Evolutionary conservation across 2,797 vertebrate species (phyloP).

Genomic region (Oophaga sylvatica): DNA sequence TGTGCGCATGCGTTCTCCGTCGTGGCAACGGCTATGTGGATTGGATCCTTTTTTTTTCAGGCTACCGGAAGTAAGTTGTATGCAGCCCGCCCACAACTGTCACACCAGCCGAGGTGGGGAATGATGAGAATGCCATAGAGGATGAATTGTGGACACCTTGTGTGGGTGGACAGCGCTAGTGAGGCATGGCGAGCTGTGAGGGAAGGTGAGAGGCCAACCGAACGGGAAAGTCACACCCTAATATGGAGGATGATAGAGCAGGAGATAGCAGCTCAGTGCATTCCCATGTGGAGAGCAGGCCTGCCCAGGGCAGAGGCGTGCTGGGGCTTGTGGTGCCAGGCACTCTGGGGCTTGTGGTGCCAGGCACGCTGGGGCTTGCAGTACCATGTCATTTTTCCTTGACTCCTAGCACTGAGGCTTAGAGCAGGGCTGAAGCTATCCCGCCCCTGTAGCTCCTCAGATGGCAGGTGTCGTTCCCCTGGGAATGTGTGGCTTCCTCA

Average conservation of each 20-base stretch:
- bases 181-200: background rate
- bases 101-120: slow-evolving; percentile 21
- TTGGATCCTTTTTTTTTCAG: slow-evolving; percentile 8
- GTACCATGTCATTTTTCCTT: background rate
- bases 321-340: background rate
- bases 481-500: too few relatives aligned
- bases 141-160: slow-evolving; percentile 6
- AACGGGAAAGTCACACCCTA: background rate
- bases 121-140: background rate
- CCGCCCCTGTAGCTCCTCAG: too few relatives aligned
- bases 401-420: background rate
- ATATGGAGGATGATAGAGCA: background rate
- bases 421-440: too few relatives aligned
- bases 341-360: background rate
- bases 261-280: too few relatives aligned
- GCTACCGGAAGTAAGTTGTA: slow-evolving; percentile 28
- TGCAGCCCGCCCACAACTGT: slow-evolving; percentile 11
- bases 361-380: too few relatives aligned
- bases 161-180: background rate
- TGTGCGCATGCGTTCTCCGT: background rate
- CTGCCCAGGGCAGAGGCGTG: background rate
- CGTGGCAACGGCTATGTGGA: background rate
- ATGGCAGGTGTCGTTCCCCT: too few relatives aligned
- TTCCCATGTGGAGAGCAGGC: background rate
- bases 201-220: background rate